Conservation (phyloP, 2,888 invertebrate genomes). For the Pterobdella sp. region DNA sequence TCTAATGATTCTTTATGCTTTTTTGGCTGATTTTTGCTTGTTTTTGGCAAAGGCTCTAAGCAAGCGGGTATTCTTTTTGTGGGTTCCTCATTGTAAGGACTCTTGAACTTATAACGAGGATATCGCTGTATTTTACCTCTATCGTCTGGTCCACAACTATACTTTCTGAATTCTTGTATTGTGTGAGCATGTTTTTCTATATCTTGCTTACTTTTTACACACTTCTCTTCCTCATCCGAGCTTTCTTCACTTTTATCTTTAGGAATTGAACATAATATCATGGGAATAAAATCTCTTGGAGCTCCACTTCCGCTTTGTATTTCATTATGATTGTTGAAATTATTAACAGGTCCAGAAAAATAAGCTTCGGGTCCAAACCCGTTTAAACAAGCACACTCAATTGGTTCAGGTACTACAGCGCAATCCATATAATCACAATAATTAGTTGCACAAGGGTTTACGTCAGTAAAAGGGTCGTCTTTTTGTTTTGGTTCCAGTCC, state of each 20-base stretch:
- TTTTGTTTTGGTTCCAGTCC: no score
- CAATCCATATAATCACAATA: no score
- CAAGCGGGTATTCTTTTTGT: not conserved
- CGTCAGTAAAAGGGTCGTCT: no score
- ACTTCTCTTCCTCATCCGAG: not conserved
- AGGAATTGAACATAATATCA: not conserved
- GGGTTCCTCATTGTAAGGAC: not conserved
- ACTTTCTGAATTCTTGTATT: not conserved
- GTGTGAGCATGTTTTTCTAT: not conserved
- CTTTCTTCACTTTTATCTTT: not conserved
- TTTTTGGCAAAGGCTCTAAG: not conserved
- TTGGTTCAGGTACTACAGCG: no score
- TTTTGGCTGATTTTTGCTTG: not conserved
- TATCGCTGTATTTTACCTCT: not conserved
- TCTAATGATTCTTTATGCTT: not conserved
- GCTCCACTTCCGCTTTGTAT: not conserved
- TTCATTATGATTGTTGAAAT: conserved; percentile 4
- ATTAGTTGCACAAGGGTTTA: no score
- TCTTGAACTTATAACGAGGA: conserved; percentile 8
- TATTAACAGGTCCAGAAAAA: not conserved
- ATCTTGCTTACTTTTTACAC: not conserved
- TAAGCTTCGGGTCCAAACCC: not conserved
- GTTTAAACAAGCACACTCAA: not conserved
- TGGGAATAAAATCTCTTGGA: not conserved
- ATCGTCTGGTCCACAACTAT: not conserved